Evolutionary conservation across 2,888 invertebrate genomes (phyloP), one percentile per base, ranked within the genome.

Genomic region (Cybosia mesomella): DNA sequence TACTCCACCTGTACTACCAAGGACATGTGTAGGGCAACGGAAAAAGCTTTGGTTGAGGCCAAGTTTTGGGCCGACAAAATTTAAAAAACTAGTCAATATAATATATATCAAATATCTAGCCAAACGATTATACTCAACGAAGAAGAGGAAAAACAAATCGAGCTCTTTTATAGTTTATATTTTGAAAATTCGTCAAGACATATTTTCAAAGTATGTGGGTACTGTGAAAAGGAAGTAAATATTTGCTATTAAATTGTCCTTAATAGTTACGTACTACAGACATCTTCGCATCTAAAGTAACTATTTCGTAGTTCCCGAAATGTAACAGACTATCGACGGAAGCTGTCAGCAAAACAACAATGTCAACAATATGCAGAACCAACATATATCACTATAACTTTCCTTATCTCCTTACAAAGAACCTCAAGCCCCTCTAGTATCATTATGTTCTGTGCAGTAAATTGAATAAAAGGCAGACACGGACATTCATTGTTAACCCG

Each of bases 401-500:
- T 60, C 67, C 62, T 63, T 66, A 79, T 73, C 71, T 69, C 66
- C 22, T 24, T 62, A 75, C 75, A 79, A 78, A 81, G 72, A 72
- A 68, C 55, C 53, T 80, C 49, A 39, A 57, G 57, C 74, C 76
- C 78, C 71, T 68, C 71, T 66, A 59, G 49, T 73, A 72, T 82
- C 79, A 81, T 82, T 80, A 82, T 72, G 63, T 74, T 67, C 69
- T 61, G 62, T 64, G 73, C 71, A 74, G 72, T 77, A 82, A 80
- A 82, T 82, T 82, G 82, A 80, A 82, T 82, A 81, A 82, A 82
- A 81, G 81, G 60, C 71, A 69, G 71, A 70, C 71, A 72, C 85
- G 84, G 86, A 86, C 85, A 85, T 82, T 81, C 81, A 82, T 85
- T 86, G 87, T 86, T 86, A 87, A 82, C 86, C 81, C 82, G 67